These are phyloP conservation scores for Scolopax bukidnonensis DNA, from an alignment of 2,797 vertebrate species.

Conservation along the genomic window DNA sequence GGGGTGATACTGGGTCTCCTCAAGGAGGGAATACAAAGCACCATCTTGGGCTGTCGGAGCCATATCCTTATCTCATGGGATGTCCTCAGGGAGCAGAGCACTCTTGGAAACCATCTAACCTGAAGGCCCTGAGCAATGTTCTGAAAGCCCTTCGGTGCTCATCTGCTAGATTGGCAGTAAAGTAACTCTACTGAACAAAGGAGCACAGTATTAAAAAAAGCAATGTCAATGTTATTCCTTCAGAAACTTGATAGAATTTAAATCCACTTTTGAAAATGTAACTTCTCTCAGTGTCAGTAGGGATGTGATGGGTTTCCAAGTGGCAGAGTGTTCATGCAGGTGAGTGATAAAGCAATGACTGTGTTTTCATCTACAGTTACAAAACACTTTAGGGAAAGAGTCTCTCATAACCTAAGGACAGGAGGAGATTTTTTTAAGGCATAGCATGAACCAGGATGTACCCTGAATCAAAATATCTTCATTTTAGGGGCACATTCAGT, in stretches of 20 bases:
- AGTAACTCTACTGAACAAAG: neutral
- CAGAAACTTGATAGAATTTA: neutral
- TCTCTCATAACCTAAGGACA: neutral
- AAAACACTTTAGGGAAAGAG: neutral
- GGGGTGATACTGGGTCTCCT: neutral
- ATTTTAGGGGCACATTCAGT: neutral
- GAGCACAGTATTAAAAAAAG: neutral
- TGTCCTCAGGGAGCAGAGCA: neutral
- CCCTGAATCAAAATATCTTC: neutral
- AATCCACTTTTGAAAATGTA: neutral
- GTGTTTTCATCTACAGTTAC: neutral
- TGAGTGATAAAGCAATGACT: neutral
- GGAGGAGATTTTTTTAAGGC: neutral
- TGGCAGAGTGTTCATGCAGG: neutral
- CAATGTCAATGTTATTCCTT: neutral
- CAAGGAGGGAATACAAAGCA: neutral
- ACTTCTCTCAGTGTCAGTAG: neutral
- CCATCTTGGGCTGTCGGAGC: neutral
- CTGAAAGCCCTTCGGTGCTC: neutral
- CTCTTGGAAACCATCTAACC: neutral
- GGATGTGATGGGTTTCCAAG: neutral
- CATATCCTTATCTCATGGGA: neutral
- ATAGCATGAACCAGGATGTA: neutral
- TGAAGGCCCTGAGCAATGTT: neutral
- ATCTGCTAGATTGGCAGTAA: neutral